Evolutionary conservation across 2,113 vertebrate genomes (phyloP).

Genomic region (Sander vitreus): DNA sequence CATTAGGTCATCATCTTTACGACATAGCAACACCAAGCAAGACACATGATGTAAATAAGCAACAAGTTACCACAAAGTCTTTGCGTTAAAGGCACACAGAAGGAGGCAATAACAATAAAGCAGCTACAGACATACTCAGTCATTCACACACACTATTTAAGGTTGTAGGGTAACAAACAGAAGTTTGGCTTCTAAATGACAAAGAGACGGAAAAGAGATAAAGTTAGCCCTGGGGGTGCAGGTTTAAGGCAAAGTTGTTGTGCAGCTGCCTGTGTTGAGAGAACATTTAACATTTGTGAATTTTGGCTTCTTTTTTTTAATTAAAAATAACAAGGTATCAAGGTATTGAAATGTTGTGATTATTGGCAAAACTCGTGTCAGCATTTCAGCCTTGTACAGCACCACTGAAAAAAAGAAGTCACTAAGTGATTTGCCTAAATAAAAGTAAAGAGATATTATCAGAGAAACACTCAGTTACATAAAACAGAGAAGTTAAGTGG

Average conservation of each 20-base stretch:
- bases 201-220: not conserved
- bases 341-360: too few species aligned
- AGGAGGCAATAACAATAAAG: not conserved
- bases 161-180: not conserved
- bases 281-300: too few species aligned
- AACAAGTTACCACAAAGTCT: not conserved
- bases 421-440: not conserved
- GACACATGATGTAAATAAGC: slow-evolving; percentile 9
- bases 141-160: not conserved
- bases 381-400: not conserved
- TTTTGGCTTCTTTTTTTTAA: too few species aligned
- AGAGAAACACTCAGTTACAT: not conserved
- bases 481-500: not conserved
- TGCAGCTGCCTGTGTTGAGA: too few species aligned
- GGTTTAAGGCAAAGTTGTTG: too few species aligned
- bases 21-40: not conserved
- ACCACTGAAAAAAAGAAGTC: not conserved
- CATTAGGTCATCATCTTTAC: slow-evolving; percentile 30
- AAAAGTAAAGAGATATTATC: not conserved
- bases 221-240: not conserved
- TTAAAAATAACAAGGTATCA: too few species aligned
- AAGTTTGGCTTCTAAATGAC: not conserved
- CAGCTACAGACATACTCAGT: not conserved
- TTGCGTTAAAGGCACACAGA: not conserved
- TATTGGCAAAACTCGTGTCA: too few species aligned